These are phyloP conservation scores for Bergia puertoricense DNA, from an alignment of 92 coral and sea anemone genomes.

Conservation along the genomic window DNA sequence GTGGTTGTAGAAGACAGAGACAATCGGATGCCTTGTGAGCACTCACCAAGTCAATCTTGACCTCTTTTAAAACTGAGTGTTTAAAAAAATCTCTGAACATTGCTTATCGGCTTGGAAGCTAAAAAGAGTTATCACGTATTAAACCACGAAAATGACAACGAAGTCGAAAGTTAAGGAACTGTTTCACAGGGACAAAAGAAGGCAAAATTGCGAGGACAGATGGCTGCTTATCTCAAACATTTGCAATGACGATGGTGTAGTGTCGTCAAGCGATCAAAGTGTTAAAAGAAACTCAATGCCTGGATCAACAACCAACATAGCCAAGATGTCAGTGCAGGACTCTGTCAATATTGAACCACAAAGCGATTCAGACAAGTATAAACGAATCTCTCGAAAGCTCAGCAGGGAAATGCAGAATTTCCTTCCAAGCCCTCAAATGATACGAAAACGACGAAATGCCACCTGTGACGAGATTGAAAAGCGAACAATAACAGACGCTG, in stretches of 20 bases:
- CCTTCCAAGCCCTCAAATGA: constrained; percentile 32
- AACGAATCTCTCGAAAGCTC: constrained; percentile 16
- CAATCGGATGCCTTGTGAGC: neutral
- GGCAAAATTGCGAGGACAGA: neutral
- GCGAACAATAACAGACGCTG: constrained; percentile 15
- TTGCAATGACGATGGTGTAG: neutral
- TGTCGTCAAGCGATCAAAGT: neutral
- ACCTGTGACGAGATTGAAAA: constrained; percentile 34
- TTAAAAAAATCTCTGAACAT: too few species aligned
- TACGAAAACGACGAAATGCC: constrained; percentile 37
- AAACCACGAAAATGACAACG: neutral
- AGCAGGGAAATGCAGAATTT: constrained; percentile 15
- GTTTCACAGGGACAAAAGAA: neutral
- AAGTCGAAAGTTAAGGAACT: neutral
- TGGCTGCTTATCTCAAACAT: neutral
- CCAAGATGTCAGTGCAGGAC: neutral
- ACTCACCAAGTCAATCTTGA: neutral
- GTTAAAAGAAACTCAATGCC: neutral
- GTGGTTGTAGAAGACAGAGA: neutral
- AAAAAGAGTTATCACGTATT: neutral
- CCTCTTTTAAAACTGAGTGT: neutral
- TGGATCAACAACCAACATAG: neutral
- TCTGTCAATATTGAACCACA: neutral
- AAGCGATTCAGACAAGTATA: neutral
- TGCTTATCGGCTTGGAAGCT: neutral